phyloP scores from a whole-genome alignment of 2,113 vertebrate genomes.

The Muscicapa adusta region DNA sequence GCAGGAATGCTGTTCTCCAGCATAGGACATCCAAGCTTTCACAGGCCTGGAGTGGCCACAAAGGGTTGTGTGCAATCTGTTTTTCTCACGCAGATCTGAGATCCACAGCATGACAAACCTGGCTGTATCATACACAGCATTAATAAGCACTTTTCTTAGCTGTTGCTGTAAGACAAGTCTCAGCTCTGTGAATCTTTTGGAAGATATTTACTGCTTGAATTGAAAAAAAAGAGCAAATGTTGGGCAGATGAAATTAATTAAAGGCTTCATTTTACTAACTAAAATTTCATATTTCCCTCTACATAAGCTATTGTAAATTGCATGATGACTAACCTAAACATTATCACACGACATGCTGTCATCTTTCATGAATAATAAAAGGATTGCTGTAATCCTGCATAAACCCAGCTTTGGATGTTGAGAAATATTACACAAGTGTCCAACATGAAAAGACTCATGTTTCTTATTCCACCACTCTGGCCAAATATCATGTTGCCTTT shows the following conservation, averaged over 20 bases:
- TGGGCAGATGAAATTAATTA: constrained; percentile 44
- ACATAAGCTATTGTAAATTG: constrained; percentile 8
- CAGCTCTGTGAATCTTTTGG: not conserved
- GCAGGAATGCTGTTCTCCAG: not conserved
- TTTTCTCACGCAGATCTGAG: not conserved
- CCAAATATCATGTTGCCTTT: constrained; percentile 50
- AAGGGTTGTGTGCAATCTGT: not conserved
- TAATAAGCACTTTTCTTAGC: constrained; percentile 10
- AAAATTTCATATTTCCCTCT: constrained; percentile 26
- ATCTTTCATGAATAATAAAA: constrained; percentile 37
- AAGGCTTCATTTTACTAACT: constrained; percentile 9
- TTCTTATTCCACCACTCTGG: constrained; percentile 44
- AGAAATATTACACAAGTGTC: constrained; percentile 44
- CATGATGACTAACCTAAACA: constrained; percentile 33
- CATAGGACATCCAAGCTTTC: rapidly evolving
- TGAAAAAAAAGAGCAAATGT: not conserved
- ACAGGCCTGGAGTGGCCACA: not conserved
- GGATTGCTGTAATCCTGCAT: constrained; percentile 23
- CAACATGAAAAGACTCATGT: constrained; percentile 44
- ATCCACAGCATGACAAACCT: constrained; percentile 1
- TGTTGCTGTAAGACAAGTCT: not conserved
- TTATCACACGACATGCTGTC: constrained; percentile 1
- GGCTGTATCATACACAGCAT: not conserved
- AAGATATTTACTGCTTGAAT: constrained; percentile 25
- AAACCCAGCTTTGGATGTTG: constrained; percentile 8